Evolutionary conservation across 2,888 invertebrate species (phyloP), one percentile per base, ranked within the genome.

Genomic region (Andrena praecox): DNA sequence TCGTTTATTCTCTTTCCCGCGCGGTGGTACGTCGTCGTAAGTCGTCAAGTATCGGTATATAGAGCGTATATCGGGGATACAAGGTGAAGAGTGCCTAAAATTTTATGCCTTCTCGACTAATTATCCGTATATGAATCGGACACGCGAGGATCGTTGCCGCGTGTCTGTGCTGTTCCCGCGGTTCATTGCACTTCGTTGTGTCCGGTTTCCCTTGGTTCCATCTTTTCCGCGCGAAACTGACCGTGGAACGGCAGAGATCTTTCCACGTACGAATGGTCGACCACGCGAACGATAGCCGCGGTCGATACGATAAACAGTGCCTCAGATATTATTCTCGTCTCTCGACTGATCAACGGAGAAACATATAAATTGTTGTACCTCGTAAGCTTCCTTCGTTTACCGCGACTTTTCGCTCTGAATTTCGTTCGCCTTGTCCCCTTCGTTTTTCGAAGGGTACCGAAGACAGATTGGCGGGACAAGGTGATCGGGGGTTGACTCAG

Each of bases 291-390:
- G 24, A 20, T n/a, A 24, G 62, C 48, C 27, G 50, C 66, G 77
- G 70, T 80, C 80, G 77, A 80, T 80, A 69, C 77, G 77, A 73
- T 48, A 73, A 71, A 81, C 81, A 83, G 82, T 83, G 81, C 82
- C 82, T 83, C 80, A 60, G 64, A 80, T 77, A 27, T 72, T 73
- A 73, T 70, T 66, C 64, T 67, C 59, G 42, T 20, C 66, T 81
- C 82, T 81, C 73, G 82, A 82, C 81, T 77, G 82, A 81, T 67
- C 67, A 73, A 77, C 64, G 12, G 20, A 56, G 48, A 73, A 82
- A 73, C 78, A 63, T 77, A 72, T 27, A 68, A 50, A 59, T 60
- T 0, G 73, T 75, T 66, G 35, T 73, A 71, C 16, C 72, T 68
- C 29, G 31, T 68, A 73, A 77, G 68, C 72, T 68, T 64, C n/a